These are phyloP conservation scores for Chironomus tentans DNA, from an alignment of 2,888 invertebrate species.

Conservation along the genomic window DNA sequence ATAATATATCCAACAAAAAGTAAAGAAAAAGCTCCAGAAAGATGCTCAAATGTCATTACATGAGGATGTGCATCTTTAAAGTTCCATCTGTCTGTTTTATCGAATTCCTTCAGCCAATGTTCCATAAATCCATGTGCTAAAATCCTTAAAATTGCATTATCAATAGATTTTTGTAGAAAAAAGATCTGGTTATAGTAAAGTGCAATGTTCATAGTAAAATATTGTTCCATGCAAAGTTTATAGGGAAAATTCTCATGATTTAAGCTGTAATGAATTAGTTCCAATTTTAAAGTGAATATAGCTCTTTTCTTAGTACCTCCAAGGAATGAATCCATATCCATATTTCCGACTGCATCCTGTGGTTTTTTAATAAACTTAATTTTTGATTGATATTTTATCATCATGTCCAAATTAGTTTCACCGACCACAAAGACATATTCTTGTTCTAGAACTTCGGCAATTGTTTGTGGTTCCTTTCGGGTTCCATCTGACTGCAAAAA, in stretches of 20 bases:
- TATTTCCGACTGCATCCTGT: no score
- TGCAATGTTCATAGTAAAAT: background rate
- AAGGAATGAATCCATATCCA: no score
- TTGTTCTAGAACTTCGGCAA: background rate
- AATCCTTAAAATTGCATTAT: background rate
- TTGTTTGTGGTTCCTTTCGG: background rate
- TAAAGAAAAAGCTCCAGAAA: background rate
- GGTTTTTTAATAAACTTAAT: background rate
- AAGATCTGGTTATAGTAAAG: background rate
- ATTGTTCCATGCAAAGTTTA: background rate
- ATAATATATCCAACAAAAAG: background rate
- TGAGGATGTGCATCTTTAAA: background rate
- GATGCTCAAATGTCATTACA: background rate
- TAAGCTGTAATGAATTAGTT: no score
- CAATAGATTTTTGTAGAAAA: background rate
- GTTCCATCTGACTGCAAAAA: background rate
- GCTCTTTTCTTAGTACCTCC: no score
- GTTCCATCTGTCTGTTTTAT: background rate
- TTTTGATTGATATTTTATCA: background rate
- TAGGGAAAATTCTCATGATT: background rate
- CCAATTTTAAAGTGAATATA: no score
- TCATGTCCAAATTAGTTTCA: background rate
- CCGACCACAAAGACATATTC: background rate
- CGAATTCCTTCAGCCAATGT: background rate
- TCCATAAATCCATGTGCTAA: background rate